Base-by-base conservation (phyloP, 2,797 vertebrate species). In the Onychomys leucogaster region DNA sequence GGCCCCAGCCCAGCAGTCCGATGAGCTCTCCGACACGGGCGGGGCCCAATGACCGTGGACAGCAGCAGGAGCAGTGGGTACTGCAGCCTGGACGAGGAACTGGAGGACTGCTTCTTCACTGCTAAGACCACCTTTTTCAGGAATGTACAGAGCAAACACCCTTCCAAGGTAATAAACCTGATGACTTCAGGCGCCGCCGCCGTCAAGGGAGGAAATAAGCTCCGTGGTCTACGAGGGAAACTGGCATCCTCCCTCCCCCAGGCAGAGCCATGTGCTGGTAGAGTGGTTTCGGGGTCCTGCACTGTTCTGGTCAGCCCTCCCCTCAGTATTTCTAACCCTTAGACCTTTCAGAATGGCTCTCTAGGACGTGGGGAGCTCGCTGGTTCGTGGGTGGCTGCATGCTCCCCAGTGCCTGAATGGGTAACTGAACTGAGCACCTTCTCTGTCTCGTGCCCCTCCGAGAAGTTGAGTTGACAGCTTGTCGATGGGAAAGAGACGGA, bases 41-140 rank as follows among this genome's bases (percentile, higher is more conserved):
- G 97, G 97, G 94, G 89, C 63, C 34, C 83, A 73, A 99, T 99
- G 99, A 99, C 99, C 90, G 99, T 99, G 98, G 99, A 99, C 98
- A 98, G 99, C 99, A 99, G 99, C 99, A 99, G 99, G 99, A 99
- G 99, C 99, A 99, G 99, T 96, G 99, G 99, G 92, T 99, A 99
- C 99, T 99, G 99, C 98, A 99, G 99, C 98, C 99, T 99, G 99
- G 99, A 99, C 23, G 99, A 99, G 82, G 99, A 99, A 49, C 99
- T 98, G 63, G 99, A 99, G 89, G 99, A 99, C 81, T 99, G 99
- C 94, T 99, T 99, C 98, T 99, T 99, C 98, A 99, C 99, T 0
- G 99, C 99, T 69, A 99, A 99, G 98, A 99, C 99, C 98, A 99
- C 99, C 61, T 99, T 99, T 96, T 99, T 99, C 98, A 98, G 98